Evolutionary conservation across 2,888 invertebrate species (phyloP), one percentile per base, ranked within the genome.

Genomic region (Dinocampus coccinellae): DNA sequence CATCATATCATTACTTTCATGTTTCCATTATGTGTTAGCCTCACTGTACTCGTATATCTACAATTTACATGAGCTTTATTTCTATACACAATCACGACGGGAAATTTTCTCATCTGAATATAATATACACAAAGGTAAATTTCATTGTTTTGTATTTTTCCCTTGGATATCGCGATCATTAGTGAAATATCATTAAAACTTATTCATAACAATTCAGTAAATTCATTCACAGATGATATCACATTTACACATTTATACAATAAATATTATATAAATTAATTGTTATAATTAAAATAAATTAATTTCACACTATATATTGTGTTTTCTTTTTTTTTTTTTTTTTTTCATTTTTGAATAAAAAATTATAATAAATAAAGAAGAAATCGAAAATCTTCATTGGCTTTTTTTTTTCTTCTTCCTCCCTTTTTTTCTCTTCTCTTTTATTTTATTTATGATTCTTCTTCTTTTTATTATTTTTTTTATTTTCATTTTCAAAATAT

Each of bases 111-210:
- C 66, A 58, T 58, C 36, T 36, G 66, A n/a, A 39, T 57, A 29
- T 36, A 24, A 53, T 33, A 24, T 34, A 22, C 34, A 33, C 20
- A 57, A 39, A 24, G 42, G 24, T 39, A 42, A 42, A 39, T 42
- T 66, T 26, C 11, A 39, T 57, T 34, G 16, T 65, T 20, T 55
- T n/a, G 0, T n/a, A n/a, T n/a, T n/a, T n/a, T n/a, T 34, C 22
- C 13, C 53, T 13, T 42, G 24, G 33, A 20, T n/a, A 36, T 22
- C 22, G 16, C 6, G 24, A 55, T 55, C 53, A 36, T 65, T 65
- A 67, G 67, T 58, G 29, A 67, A 58, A 58, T 67, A 26, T 33
- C 34, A 53, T 53, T 65, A 58, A 22, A 36, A 42, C 16, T 63
- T 61, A 3, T 13, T 26, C 29, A 22, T 29, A 47, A 16, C 26